Base-by-base conservation (phyloP, 2,113 vertebrate genomes). In the Todiramphus chloris region DNA sequence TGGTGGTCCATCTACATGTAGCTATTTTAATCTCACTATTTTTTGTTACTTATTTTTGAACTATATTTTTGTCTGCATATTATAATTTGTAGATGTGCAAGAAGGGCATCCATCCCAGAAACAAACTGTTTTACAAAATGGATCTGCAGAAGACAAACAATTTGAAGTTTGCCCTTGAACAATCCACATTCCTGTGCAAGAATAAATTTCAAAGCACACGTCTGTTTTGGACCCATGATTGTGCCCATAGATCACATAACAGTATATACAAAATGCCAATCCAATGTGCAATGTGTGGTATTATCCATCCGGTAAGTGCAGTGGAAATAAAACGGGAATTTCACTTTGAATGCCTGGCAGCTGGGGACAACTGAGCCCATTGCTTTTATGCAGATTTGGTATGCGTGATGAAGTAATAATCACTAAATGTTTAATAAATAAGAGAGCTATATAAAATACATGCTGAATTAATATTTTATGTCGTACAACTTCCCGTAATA, bases 101-200 rank as follows among this genome's bases (percentile, higher is more conserved):
- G 69, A 3, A 46, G 60, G 23, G 10, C 2, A 0, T 3, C 8
- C 33, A 41, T 30, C 53, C 30, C 30, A 25, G 7, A 75, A 90
- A n/a, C 1, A 8, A 84, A 44, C 43, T 10, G 3, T 31, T 18
- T n/a, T 21, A 16, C 16, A n/a, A 31, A n/a, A 24, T 9, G 17
- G 19, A 50, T 37, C 35, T 43, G 8, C 9, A 55, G 31, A 0
- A 55, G 31, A 23, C 33, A 50, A 15, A 27, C 0, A 2, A 60
- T 68, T 37, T 58, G 56, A 82, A 21, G 31, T 11, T 48, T 72
- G 48, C 8, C 6, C 50, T 74, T 15, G 41, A 59, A 75, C 24
- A 39, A 63, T 37, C 10, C 28, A 39, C 14, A 6, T 59, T 55
- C 8, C 35, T 35, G 16, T 44, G 60, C 16, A 35, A 73, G 50